A percentile compares a stretch with the other conserved stretches of the same genome.
Evolutionary conservation across 2,797 vertebrate species (phyloP).

Genomic region (Semaprochilodus insignis): DNA sequence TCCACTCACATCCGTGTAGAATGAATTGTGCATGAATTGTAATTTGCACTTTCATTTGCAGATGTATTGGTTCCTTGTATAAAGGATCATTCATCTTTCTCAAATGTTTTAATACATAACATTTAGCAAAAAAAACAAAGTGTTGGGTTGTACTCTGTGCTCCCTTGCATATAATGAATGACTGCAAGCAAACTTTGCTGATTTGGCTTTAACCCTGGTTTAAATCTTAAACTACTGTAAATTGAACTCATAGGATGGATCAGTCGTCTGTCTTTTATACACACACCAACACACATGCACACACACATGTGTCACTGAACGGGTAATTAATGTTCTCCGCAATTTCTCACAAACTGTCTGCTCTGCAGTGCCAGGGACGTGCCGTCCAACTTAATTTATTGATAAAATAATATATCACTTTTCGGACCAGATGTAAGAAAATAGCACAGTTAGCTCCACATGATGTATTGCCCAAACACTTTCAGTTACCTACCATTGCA

Average conservation of each 20-base stretch:
- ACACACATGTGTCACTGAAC: neutral
- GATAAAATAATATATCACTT: slow-evolving; percentile 20
- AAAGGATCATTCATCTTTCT: neutral
- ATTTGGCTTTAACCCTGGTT: neutral
- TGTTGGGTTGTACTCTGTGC: neutral
- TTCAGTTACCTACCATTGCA: neutral
- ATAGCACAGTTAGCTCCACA: neutral
- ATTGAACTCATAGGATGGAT: slow-evolving; percentile 6
- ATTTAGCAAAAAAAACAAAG: neutral
- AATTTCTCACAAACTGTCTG: slow-evolving; percentile 24
- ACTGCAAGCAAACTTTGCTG: neutral
- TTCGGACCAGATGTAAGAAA: neutral
- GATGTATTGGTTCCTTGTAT: neutral
- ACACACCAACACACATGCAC: neutral
- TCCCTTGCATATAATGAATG: neutral
- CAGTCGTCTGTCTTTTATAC: neutral
- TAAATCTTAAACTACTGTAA: neutral
- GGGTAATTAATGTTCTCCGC: slow-evolving; percentile 31
- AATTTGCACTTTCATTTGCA: neutral
- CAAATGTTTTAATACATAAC: neutral
- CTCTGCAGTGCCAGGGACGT: slow-evolving; percentile 6
- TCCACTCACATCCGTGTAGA: too few species aligned
- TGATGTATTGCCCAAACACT: neutral
- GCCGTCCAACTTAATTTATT: slow-evolving; percentile 21
- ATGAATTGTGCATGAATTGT: too few species aligned